These are phyloP conservation scores for Hemiscyllium ocellatum DNA, from an alignment of 2,113 vertebrate species.

Conservation along the genomic window DNA sequence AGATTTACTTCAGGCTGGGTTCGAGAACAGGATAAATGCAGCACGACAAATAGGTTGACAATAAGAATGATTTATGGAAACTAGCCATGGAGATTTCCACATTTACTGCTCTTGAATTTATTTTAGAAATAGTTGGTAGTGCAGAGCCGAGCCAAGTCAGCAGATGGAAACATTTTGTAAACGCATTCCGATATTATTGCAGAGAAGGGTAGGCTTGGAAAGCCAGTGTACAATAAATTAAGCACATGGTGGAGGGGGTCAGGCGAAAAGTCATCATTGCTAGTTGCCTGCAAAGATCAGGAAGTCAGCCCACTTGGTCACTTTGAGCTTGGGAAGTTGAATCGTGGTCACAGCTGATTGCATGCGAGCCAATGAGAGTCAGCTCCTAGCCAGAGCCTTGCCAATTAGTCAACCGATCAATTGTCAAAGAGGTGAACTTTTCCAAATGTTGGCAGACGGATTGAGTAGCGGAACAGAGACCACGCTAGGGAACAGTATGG, in stretches of 20 bases:
- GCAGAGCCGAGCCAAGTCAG: not conserved
- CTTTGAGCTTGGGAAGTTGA: too few relatives aligned
- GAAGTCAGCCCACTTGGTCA: not conserved
- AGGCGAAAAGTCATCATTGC: not conserved
- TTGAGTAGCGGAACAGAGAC: not conserved
- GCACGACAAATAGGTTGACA: not conserved
- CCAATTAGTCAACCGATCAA: not conserved
- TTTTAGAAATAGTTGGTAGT: not conserved
- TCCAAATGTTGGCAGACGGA: not conserved
- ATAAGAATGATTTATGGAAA: constrained; percentile 4
- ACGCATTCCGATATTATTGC: constrained; percentile 14
- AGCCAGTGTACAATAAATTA: not conserved
- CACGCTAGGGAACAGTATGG: not conserved
- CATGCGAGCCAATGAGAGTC: too few relatives aligned
- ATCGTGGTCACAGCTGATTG: too few relatives aligned
- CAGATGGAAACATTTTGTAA: constrained; percentile 28
- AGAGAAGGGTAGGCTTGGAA: not conserved
- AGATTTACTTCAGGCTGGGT: not conserved
- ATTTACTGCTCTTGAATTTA: constrained; percentile 2
- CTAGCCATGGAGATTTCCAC: not conserved
- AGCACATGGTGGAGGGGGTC: not conserved
- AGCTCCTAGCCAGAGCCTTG: not conserved
- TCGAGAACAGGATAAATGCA: not conserved
- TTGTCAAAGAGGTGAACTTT: not conserved
- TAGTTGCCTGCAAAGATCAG: not conserved